Evolutionary conservation across 2,888 invertebrate genomes (phyloP).

Genomic region (Augiades crinisus): DNA sequence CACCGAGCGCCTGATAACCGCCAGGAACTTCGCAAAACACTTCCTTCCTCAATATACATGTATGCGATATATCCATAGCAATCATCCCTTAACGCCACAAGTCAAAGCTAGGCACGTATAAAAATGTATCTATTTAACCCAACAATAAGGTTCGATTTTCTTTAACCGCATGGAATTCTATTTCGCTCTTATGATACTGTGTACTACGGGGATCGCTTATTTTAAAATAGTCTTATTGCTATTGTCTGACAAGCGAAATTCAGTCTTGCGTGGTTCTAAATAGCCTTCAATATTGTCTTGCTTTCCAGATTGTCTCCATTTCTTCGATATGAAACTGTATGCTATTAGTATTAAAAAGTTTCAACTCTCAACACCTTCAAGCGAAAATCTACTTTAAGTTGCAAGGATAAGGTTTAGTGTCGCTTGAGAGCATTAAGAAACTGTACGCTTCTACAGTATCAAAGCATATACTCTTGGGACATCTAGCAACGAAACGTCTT

Average conservation of each 20-base stretch:
- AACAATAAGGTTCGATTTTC: conserved; percentile 2
- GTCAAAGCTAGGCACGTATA: background rate
- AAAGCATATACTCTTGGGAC: conserved; percentile 16
- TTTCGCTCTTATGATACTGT: background rate
- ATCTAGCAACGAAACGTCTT: conserved; percentile 4
- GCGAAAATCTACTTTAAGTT: background rate
- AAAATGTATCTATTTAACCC: background rate
- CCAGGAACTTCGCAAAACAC: conserved; percentile 34
- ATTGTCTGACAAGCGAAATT: conserved; percentile 5
- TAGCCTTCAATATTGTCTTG: conserved; percentile 1
- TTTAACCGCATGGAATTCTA: background rate
- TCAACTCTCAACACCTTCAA: background rate
- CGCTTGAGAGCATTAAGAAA: background rate
- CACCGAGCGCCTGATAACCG: conserved; percentile 12
- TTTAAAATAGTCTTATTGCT: background rate
- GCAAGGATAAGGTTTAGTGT: background rate
- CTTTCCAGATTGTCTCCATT: background rate
- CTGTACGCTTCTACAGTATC: conserved; percentile 1
- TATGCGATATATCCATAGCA: background rate
- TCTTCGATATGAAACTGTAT: conserved; percentile 1
- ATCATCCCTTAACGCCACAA: background rate
- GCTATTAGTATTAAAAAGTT: background rate
- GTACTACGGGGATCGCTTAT: conserved; percentile 5
- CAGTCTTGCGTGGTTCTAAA: background rate
- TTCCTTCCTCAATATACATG: conserved; percentile 31